Percentiles rank a stretch among this genome's conserved stretches.
phyloP scores from a whole-genome alignment of 2,888 invertebrate genomes.

The Sarcophaga rosellei region DNA sequence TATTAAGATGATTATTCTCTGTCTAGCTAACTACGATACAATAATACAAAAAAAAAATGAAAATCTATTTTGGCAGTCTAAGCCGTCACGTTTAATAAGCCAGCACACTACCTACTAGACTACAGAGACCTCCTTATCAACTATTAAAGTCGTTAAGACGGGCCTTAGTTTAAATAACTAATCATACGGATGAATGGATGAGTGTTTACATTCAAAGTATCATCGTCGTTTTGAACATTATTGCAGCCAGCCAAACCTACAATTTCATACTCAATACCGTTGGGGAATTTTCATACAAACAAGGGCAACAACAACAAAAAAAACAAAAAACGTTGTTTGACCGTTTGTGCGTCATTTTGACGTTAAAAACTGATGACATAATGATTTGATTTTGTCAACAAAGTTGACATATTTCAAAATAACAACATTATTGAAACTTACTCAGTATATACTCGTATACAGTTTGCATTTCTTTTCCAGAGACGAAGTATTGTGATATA shows the following conservation, averaged over 20 bases:
- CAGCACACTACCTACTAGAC: too few species aligned
- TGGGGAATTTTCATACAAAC: conserved; percentile 34
- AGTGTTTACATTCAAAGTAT: conserved; percentile 38
- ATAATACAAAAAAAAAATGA: too few species aligned
- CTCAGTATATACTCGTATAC: too few species aligned
- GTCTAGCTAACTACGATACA: too few species aligned
- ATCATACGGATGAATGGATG: conserved; percentile 3
- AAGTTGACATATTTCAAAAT: conserved; percentile 59
- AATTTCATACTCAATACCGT: conserved; percentile 10
- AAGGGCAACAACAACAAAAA: not conserved
- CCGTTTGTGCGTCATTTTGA: conserved; percentile 63
- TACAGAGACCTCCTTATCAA: too few species aligned
- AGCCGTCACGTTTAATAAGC: too few species aligned
- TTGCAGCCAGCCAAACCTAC: not conserved
- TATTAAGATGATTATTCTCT: too few species aligned
- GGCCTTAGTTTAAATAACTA: not conserved
- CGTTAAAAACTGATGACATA: conserved; percentile 67
- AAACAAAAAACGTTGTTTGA: conserved; percentile 8
- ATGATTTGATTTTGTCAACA: conserved; percentile 69
- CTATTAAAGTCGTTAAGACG: not conserved
- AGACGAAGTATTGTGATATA: too few species aligned
- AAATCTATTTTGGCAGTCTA: too few species aligned
- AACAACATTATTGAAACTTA: conserved; percentile 58
- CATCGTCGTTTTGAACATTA: conserved; percentile 27
- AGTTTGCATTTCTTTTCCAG: too few species aligned